phyloP scores from a whole-genome alignment of 2,797 vertebrate genomes.

The Poeciliopsis turneri region DNA sequence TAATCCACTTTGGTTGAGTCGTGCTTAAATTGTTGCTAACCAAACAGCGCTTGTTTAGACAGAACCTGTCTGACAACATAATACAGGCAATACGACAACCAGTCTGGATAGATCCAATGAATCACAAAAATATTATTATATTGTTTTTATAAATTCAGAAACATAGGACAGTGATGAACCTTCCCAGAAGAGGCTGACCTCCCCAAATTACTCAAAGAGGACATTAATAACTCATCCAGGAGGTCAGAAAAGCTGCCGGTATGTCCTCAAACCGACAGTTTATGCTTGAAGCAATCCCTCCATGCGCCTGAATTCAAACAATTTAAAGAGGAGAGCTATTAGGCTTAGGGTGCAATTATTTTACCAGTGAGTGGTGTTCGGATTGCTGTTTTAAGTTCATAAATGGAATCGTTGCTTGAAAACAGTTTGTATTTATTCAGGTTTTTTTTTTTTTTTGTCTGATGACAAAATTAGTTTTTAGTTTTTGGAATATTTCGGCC shows the following conservation, averaged over 20 bases:
- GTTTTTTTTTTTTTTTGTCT: not conserved
- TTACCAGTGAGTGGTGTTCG: not conserved
- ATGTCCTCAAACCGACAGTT: not conserved
- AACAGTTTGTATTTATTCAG: slow-evolving; percentile 1
- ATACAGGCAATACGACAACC: not conserved
- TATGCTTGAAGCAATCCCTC: not conserved
- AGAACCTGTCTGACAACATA: not conserved
- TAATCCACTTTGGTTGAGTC: not conserved
- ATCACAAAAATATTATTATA: not conserved
- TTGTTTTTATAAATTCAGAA: not conserved
- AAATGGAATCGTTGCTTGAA: not conserved
- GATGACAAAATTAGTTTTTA: not conserved
- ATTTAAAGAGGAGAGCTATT: not conserved
- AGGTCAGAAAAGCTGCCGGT: not conserved
- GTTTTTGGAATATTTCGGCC: not conserved
- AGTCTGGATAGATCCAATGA: not conserved
- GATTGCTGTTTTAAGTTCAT: not conserved
- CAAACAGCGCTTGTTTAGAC: not conserved
- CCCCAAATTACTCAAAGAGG: not conserved
- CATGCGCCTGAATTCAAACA: not conserved
- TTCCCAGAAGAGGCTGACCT: not conserved
- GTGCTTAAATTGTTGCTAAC: not conserved
- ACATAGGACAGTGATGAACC: not conserved
- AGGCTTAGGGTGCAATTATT: not conserved
- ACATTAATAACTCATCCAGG: not conserved